phyloP scores from a whole-genome alignment of 2,113 vertebrate genomes.

The Hucho hucho region DNA sequence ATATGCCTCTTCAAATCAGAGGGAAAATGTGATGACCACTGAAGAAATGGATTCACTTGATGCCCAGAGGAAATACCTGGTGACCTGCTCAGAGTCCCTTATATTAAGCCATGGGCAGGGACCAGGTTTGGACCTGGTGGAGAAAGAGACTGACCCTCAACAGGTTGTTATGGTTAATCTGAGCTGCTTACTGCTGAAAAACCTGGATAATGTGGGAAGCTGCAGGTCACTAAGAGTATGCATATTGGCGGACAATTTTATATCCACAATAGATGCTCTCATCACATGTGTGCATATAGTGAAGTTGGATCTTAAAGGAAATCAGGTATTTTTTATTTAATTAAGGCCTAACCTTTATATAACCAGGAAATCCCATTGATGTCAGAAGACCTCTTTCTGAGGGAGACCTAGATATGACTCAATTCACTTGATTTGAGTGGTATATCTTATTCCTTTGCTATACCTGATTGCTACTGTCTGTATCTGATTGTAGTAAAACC shows the following conservation, averaged over 20 bases:
- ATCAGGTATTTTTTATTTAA: conserved; percentile 54
- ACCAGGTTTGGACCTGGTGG: conserved; percentile 21
- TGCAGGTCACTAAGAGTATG: conserved; percentile 64
- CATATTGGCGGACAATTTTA: conserved; percentile 66
- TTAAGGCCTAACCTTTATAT: background rate
- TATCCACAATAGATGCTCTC: conserved; percentile 60
- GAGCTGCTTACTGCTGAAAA: conserved; percentile 52
- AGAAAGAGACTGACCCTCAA: conserved; percentile 36
- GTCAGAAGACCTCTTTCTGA: no score
- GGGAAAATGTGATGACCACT: background rate
- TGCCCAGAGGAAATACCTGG: conserved; percentile 37
- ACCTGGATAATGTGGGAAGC: conserved; percentile 40
- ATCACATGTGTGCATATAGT: conserved; percentile 60
- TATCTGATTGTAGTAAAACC: no score
- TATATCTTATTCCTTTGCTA: background rate
- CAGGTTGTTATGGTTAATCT: conserved; percentile 57
- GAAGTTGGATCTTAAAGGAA: conserved; percentile 72
- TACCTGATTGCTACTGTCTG: no score
- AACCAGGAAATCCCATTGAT: no score
- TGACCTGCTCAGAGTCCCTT: conserved; percentile 40
- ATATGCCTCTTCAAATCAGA: background rate
- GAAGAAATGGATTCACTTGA: conserved; percentile 19
- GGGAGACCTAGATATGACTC: background rate
- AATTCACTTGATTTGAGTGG: background rate
- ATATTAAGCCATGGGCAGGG: conserved; percentile 26